Conservation (phyloP, 2,797 vertebrate genomes). For the Amazona finschi region DNA sequence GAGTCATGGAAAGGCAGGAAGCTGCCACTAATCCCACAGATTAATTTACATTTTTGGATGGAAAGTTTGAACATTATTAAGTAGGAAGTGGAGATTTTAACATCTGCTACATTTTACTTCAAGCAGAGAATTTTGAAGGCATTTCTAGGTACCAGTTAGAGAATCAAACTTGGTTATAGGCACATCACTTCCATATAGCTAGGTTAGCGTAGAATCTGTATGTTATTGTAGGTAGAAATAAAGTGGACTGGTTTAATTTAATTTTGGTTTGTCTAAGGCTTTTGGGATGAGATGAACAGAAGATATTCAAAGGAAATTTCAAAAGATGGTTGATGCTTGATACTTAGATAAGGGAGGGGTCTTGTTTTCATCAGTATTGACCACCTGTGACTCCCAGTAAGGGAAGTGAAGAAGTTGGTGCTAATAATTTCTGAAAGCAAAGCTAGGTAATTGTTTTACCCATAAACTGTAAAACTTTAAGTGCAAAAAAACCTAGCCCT, state of each 20-base stretch:
- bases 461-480: neutral
- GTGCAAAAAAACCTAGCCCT: neutral
- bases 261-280: neutral
- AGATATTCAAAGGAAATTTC: neutral
- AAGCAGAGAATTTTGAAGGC: neutral
- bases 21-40: neutral
- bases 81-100: neutral
- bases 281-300: neutral
- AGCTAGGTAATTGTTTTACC: neutral
- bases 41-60: neutral
- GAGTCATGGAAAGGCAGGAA: neutral
- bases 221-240: neutral
- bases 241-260: neutral
- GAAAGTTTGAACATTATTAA: neutral
- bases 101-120: neutral
- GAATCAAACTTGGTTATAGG: neutral
- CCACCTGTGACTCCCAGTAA: neutral
- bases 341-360: neutral
- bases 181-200: neutral
- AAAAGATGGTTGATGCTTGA: neutral
- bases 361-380: neutral
- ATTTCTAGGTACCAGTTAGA: neutral
- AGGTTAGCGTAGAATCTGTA: neutral
- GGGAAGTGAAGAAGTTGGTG: neutral
- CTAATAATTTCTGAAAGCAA: neutral